Evolutionary conservation across 2,888 invertebrate genomes (phyloP).

Genomic region (Hesperia comma): DNA sequence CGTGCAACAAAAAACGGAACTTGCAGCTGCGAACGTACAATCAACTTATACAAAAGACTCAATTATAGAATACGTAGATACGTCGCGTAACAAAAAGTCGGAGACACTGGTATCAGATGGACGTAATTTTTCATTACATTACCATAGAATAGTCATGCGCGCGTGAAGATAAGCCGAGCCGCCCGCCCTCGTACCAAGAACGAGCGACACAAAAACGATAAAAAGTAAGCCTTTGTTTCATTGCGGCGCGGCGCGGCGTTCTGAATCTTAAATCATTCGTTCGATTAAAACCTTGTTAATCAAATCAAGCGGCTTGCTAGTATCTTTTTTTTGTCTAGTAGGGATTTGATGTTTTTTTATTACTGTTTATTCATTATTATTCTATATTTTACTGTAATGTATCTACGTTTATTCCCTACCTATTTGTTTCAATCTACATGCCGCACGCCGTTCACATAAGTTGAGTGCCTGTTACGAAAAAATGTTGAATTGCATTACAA

Average conservation of each 20-base stretch:
- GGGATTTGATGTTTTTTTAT: too few species aligned
- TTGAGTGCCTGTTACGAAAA: too few species aligned
- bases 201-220: conserved; percentile 45
- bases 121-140: conserved; percentile 84
- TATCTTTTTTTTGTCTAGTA: too few species aligned
- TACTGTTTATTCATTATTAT: too few species aligned
- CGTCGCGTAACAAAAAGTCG: conserved; percentile 53
- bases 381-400: too few species aligned
- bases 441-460: too few species aligned
- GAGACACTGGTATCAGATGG: conserved; percentile 73
- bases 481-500: too few species aligned
- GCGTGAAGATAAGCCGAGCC: conserved; percentile 79
- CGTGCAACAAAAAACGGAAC: conserved; percentile 18
- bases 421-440: too few species aligned
- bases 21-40: conserved; percentile 7
- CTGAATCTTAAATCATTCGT: neutral
- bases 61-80: conserved; percentile 20
- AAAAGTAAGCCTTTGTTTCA: conserved; percentile 24
- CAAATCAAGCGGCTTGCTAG: too few species aligned
- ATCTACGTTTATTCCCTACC: too few species aligned
- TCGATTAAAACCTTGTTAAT: too few species aligned
- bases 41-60: conserved; percentile 30
- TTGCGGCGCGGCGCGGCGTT: conserved; percentile 24
- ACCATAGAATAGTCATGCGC: conserved; percentile 75
- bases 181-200: conserved; percentile 63